Evolutionary conservation across 2,888 invertebrate species (phyloP).

Genomic region (Tanypteryx hageni): DNA sequence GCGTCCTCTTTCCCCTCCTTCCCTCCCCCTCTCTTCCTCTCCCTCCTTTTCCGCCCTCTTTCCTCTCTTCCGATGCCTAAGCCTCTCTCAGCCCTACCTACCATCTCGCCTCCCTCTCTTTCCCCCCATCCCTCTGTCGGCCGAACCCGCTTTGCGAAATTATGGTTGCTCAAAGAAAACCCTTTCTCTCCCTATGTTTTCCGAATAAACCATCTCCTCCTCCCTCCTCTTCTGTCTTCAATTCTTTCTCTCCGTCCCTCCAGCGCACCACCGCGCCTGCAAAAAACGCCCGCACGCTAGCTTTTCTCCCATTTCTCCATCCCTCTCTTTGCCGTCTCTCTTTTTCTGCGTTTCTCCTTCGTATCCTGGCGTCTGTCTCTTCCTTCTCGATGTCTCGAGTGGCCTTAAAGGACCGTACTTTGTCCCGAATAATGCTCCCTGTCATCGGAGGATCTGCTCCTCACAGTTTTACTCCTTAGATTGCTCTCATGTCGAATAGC

Average conservation of each 20-base stretch:
- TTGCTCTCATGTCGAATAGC: no score
- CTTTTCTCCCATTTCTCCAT: no score
- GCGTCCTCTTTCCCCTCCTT: neutral
- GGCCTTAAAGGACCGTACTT: neutral
- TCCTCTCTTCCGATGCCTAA: conserved; percentile 50
- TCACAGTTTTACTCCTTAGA: no score
- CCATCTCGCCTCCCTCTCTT: neutral
- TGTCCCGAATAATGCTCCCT: no score
- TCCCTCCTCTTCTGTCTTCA: neutral
- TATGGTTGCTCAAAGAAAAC: conserved; percentile 58
- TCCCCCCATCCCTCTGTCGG: no score
- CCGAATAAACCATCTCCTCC: neutral
- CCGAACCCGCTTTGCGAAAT: conserved; percentile 50
- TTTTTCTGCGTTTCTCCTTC: neutral
- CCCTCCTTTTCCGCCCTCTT: conserved; percentile 40
- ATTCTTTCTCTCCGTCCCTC: neutral
- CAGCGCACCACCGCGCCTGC: neutral
- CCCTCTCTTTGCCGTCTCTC: neutral
- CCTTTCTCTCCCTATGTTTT: neutral
- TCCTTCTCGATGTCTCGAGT: neutral
- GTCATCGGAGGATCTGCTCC: no score
- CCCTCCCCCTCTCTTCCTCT: neutral
- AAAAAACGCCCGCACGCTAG: neutral
- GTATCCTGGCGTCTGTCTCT: neutral
- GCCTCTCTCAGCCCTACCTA: neutral